phyloP scores from a whole-genome alignment of 2,888 invertebrate genomes.

The Philereme vetulata region DNA sequence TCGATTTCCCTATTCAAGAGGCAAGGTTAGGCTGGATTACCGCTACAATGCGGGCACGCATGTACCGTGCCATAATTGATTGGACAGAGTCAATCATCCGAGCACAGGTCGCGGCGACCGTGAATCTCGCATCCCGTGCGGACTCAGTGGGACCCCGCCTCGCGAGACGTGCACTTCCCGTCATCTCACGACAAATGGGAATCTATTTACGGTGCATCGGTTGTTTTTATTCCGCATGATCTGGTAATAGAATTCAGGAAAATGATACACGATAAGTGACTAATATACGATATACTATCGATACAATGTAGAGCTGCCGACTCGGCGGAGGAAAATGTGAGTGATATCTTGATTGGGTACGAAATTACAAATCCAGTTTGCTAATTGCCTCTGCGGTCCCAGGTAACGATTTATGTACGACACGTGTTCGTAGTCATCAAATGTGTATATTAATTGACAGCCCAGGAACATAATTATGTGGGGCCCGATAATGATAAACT shows the following conservation, averaged over 20 bases:
- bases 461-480: background rate
- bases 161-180: slow-evolving; percentile 73
- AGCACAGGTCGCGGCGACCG: slow-evolving; percentile 76
- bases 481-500: background rate
- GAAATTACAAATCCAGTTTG: slow-evolving; percentile 24
- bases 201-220: slow-evolving; percentile 34
- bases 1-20: slow-evolving; percentile 54
- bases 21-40: slow-evolving; percentile 56
- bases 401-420: slow-evolving; percentile 15
- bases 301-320: slow-evolving; percentile 77
- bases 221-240: slow-evolving; percentile 24
- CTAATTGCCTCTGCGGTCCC: slow-evolving; percentile 16
- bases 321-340: slow-evolving; percentile 77
- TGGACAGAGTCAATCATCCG: slow-evolving; percentile 79
- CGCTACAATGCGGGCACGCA: slow-evolving; percentile 56
- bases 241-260: slow-evolving; percentile 35
- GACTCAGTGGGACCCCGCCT: slow-evolving; percentile 65
- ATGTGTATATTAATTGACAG: slow-evolving; percentile 12
- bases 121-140: slow-evolving; percentile 70
- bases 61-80: slow-evolving; percentile 71
- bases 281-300: slow-evolving; percentile 51
- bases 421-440: slow-evolving; percentile 19
- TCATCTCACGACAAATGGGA: slow-evolving; percentile 37
- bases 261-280: slow-evolving; percentile 56
- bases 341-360: slow-evolving; percentile 47